Conservation (phyloP, 2,797 vertebrate genomes). For the Arrhamphus sclerolepis region DNA sequence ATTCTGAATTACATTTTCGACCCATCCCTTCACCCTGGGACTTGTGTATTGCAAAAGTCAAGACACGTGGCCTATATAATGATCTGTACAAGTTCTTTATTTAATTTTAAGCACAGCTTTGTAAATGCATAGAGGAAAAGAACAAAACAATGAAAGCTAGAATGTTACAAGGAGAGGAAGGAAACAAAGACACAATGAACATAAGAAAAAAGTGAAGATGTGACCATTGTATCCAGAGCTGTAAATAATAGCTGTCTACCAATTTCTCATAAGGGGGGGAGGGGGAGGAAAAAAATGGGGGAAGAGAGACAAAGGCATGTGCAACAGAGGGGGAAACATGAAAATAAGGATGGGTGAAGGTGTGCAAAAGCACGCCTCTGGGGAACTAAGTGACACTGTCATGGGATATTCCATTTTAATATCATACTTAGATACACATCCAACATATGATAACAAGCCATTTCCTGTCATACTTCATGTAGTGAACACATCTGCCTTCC, state of each 20-base stretch:
- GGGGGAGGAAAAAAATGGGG: constrained; percentile 58
- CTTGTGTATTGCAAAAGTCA: constrained; percentile 18
- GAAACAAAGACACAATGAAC: constrained; percentile 75
- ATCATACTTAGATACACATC: constrained; percentile 76
- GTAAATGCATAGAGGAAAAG: constrained; percentile 92
- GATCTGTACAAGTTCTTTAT: constrained; percentile 96
- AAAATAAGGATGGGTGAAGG: constrained; percentile 60
- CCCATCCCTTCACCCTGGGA: no score
- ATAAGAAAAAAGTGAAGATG: constrained; percentile 70
- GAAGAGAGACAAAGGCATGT: constrained; percentile 65
- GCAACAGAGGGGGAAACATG: constrained; percentile 58
- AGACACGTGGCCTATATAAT: constrained; percentile 30
- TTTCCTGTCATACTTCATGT: constrained; percentile 66
- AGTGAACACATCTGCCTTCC: constrained; percentile 37
- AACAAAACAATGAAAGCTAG: constrained; percentile 90
- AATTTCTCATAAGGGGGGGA: constrained; percentile 79
- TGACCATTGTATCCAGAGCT: constrained; percentile 77
- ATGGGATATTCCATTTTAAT: constrained; percentile 69
- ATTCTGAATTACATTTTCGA: no score
- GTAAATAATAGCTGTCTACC: constrained; percentile 95
- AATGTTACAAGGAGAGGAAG: constrained; percentile 80
- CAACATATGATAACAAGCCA: constrained; percentile 70
- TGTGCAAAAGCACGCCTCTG: constrained; percentile 44
- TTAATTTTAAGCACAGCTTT: constrained; percentile 94
- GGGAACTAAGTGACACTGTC: constrained; percentile 64